Evolutionary conservation across 2,113 vertebrate species (phyloP), one percentile per base, ranked within the genome.

Genomic region (Megaceryle torquata): DNA sequence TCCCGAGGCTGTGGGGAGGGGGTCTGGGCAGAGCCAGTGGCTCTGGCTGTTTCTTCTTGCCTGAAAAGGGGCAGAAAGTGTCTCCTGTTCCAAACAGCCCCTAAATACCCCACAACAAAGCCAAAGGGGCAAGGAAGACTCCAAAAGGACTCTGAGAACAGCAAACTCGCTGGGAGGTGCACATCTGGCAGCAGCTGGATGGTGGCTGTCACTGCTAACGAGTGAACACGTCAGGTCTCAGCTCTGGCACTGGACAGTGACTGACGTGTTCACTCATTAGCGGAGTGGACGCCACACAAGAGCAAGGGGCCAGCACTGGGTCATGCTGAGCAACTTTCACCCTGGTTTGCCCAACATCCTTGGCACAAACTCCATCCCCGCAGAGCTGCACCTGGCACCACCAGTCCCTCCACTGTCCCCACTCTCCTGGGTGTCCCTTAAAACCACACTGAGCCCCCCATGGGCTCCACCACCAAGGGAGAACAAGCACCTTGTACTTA

Each of bases 81-180:
- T 13, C 70, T 41, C 22, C 24, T 8, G 20, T 10, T 13, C n/a
- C 51, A 28, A 53, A 16, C 28, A 41, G 63, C n/a, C 15, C 20
- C 54, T 9, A 28, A 65, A 80, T 7, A 43, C 7, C 21, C 35
- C 8, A 6, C 7, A 14, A 11, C 3, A 1, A 71, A 83, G 11
- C 8, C 5, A 2, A 9, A 1, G 28, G 21, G 46, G 11, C 21
- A 31, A 0, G 2, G 56, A 51, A 50, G 33, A 35, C 13, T 13
- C 1, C 0, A 1, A 0, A 9, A 6, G 43, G 28, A 28, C 51
- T 28, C 51, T 11, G 51, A 53, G 63, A 43, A 20, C 0, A 0
- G 18, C 18, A 24, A 17, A 25, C 14, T 16, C 10, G 1, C 21
- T 0, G 1, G 37, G 15, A 1, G 2, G 18, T 2, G 24, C 29